These are phyloP conservation scores for Augiades crinisus DNA, from an alignment of 2,888 invertebrate species.

Conservation along the genomic window DNA sequence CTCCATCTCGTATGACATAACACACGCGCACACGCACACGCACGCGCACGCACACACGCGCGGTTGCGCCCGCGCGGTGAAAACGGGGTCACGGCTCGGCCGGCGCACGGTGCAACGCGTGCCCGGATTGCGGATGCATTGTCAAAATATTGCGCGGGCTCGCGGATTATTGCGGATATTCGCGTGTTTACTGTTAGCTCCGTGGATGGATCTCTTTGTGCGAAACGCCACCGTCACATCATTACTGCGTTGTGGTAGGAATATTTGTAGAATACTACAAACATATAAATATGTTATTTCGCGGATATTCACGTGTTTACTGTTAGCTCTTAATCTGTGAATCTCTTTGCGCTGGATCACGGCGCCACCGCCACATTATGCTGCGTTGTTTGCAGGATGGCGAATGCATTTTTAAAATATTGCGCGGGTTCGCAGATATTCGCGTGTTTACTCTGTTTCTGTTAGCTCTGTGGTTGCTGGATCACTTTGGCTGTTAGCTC, in stretches of 20 bases:
- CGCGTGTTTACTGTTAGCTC: background rate
- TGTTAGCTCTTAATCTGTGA: background rate
- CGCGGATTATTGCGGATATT: background rate
- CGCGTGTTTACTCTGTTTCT: background rate
- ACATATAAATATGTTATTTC: no score
- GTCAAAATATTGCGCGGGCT: constrained; percentile 22
- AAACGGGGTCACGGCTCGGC: constrained; percentile 72
- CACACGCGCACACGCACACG: constrained; percentile 29
- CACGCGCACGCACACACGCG: constrained; percentile 36
- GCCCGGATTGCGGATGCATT: constrained; percentile 56
- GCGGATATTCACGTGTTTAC: background rate
- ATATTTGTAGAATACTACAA: no score
- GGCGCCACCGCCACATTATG: no score
- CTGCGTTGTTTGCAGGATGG: no score
- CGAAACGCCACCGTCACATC: no score
- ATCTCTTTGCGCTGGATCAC: no score
- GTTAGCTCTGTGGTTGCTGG: no score
- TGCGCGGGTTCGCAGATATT: background rate
- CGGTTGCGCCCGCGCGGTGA: constrained; percentile 48
- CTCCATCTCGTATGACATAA: constrained; percentile 54
- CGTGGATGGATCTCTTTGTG: background rate
- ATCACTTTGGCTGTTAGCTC: no score
- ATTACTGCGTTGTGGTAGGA: no score
- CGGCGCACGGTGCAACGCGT: constrained; percentile 29
- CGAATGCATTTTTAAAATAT: no score